phyloP scores from a whole-genome alignment of 2,113 vertebrate genomes.

The Scopus umbretta region DNA sequence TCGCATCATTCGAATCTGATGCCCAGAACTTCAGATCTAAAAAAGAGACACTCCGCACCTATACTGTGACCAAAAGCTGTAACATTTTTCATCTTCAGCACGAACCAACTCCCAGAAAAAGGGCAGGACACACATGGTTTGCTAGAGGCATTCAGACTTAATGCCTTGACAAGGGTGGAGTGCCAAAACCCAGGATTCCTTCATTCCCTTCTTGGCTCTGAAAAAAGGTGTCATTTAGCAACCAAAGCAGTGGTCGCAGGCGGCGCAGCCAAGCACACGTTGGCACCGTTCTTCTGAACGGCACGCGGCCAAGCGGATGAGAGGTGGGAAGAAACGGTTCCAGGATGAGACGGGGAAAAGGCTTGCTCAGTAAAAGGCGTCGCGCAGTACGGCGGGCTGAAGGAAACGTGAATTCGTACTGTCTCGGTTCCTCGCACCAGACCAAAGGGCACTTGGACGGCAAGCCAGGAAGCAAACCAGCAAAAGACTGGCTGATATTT shows the following conservation, averaged over 20 bases:
- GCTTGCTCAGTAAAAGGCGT: not conserved
- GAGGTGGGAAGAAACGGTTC: not conserved
- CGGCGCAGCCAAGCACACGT: not conserved
- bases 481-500: not conserved
- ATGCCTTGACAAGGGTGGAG: not conserved
- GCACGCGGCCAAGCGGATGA: not conserved
- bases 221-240: not conserved
- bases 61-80: not conserved
- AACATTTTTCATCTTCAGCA: not conserved
- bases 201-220: not conserved
- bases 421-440: not conserved
- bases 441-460: fast-evolving
- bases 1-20: not conserved
- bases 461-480: not conserved
- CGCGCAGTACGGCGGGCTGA: fast-evolving
- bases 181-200: not conserved
- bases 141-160: not conserved
- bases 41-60: no score
- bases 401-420: fast-evolving
- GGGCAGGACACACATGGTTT: not conserved
- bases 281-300: not conserved
- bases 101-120: not conserved
- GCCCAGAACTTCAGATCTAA: not conserved
- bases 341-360: not conserved
- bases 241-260: not conserved